Conservation (phyloP, 2,113 vertebrate genomes). For the Festucalex cinctus region DNA sequence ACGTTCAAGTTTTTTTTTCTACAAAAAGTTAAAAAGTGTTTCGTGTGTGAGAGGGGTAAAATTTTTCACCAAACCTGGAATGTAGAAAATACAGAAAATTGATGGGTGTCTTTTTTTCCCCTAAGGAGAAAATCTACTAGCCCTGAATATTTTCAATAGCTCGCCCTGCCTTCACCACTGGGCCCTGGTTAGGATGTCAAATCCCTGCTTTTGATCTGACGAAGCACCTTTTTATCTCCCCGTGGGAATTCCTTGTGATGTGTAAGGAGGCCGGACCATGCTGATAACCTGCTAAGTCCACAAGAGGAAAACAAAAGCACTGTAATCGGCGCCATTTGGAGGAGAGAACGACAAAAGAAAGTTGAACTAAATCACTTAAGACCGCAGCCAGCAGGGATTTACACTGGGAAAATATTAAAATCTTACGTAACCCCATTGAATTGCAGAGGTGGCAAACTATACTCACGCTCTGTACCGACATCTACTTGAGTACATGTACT, state of each 20-base stretch:
- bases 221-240: conserved; percentile 28
- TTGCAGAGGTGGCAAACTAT: too few species aligned
- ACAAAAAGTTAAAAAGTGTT: background rate
- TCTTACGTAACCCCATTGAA: conserved; percentile 42
- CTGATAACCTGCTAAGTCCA: conserved; percentile 1
- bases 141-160: background rate
- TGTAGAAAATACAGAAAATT: background rate
- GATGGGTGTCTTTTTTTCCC: background rate
- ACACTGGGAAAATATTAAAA: conserved; percentile 32
- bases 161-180: conserved; percentile 20
- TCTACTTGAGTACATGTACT: too few species aligned
- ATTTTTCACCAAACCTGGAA: too few species aligned
- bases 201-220: conserved; percentile 29
- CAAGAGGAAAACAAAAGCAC: conserved; percentile 6
- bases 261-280: background rate
- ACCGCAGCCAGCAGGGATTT: conserved; percentile 13
- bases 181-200: conserved; percentile 34
- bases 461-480: too few species aligned
- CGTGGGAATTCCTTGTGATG: conserved; percentile 12
- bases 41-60: background rate
- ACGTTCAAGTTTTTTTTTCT: background rate
- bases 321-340: background rate
- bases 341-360: background rate
- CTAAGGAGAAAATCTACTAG: background rate
- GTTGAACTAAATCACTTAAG: background rate